These are phyloP conservation scores for Drosophila micromelanica DNA, from an alignment of 1,140 invertebrate genomes.

Conservation along the genomic window DNA sequence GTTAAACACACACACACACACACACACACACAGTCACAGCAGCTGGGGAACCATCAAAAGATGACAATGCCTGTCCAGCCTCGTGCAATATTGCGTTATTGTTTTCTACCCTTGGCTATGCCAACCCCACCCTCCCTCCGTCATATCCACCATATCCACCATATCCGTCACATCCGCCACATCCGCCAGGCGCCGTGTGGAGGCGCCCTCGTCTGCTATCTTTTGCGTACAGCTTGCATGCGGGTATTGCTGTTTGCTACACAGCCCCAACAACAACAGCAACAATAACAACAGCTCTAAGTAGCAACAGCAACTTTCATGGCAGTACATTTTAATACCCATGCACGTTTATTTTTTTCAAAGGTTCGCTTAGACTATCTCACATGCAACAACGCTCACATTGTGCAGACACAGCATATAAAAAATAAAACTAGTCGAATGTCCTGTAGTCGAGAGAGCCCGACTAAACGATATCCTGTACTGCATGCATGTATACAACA, in stretches of 20 bases:
- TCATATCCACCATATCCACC: no score
- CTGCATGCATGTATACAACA: not conserved
- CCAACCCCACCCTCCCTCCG: not conserved
- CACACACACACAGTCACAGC: no score
- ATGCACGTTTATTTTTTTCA: slow-evolving; percentile 2
- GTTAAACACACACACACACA: slow-evolving; percentile 4
- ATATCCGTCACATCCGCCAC: not conserved
- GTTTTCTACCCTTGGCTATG: slow-evolving; percentile 36
- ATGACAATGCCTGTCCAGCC: slow-evolving; percentile 48
- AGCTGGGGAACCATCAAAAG: slow-evolving; percentile 41
- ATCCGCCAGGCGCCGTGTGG: slow-evolving; percentile 1
- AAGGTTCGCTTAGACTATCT: not conserved
- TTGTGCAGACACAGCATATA: not conserved
- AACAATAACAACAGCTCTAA: slow-evolving; percentile 1
- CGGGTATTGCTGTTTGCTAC: slow-evolving; percentile 34
- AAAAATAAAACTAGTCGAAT: no score
- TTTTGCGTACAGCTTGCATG: slow-evolving; percentile 63
- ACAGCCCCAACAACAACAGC: not conserved
- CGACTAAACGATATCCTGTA: not conserved
- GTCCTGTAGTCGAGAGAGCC: no score
- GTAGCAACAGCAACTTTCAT: slow-evolving; percentile 1
- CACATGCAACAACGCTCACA: not conserved
- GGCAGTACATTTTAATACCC: slow-evolving; percentile 5
- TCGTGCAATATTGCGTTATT: slow-evolving; percentile 58
- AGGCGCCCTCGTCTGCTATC: slow-evolving; percentile 47